These are phyloP conservation scores for Melanogrammus aeglefinus DNA, from an alignment of 2,797 vertebrate genomes.

Conservation along the genomic window DNA sequence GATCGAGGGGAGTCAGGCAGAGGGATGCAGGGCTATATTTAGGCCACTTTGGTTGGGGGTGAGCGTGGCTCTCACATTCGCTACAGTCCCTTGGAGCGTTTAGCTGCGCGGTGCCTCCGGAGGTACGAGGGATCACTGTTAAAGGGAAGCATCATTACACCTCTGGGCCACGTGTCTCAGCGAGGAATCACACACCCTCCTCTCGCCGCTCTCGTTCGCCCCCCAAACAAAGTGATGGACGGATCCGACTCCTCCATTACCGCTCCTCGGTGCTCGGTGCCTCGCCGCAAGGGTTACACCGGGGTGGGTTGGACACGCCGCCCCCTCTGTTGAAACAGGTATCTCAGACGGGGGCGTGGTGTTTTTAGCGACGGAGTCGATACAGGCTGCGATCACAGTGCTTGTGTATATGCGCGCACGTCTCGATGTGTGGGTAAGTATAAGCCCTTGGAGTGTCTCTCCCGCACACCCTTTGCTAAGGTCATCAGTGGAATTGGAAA, in stretches of 20 bases:
- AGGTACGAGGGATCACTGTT: slow-evolving; percentile 48
- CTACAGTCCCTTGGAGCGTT: slow-evolving; percentile 50
- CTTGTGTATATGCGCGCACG: neutral
- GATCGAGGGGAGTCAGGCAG: slow-evolving; percentile 52
- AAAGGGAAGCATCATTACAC: slow-evolving; percentile 49
- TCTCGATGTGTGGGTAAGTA: slow-evolving; percentile 30
- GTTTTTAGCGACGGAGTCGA: neutral
- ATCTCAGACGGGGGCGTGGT: neutral
- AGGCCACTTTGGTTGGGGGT: slow-evolving; percentile 56
- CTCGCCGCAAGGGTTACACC: neutral
- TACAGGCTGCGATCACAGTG: neutral
- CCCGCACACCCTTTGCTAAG: slow-evolving; percentile 59
- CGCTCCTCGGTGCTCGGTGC: neutral
- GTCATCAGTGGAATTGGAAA: slow-evolving; percentile 77
- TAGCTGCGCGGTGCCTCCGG: slow-evolving; percentile 55
- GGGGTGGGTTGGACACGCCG: no score
- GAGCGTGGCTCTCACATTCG: slow-evolving; percentile 54
- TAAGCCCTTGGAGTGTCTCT: slow-evolving; percentile 40
- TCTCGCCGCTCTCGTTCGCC: slow-evolving; percentile 25
- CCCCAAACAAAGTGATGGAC: neutral
- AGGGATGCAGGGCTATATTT: slow-evolving; percentile 60
- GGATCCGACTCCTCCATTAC: neutral
- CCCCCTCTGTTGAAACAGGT: neutral
- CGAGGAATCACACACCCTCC: slow-evolving; percentile 44
- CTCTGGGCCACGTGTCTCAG: slow-evolving; percentile 51